Evolutionary conservation across 2,888 invertebrate species (phyloP).

Genomic region (Andrena bicolor): DNA sequence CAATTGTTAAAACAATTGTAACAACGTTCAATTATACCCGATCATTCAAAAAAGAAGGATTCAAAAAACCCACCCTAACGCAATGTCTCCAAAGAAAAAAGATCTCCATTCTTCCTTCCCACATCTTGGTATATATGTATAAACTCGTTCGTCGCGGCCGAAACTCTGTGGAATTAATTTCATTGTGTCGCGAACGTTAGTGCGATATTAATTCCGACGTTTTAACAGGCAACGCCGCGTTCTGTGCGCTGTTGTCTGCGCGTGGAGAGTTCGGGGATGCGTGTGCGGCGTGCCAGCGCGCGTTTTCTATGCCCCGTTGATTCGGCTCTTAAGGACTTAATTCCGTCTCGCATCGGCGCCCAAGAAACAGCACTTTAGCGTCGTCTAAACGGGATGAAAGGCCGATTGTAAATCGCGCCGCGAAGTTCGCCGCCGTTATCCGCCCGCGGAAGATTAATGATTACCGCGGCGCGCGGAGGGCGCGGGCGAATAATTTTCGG

Average conservation of each 20-base stretch:
- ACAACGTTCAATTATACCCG: no score
- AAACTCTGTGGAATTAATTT: slow-evolving; percentile 75
- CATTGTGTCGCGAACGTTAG: slow-evolving; percentile 68
- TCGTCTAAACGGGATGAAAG: slow-evolving; percentile 52
- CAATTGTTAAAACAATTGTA: no score
- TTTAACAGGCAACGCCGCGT: slow-evolving; percentile 43
- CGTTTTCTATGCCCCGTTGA: slow-evolving; percentile 60
- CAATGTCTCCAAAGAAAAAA: slow-evolving; percentile 44
- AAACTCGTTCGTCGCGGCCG: slow-evolving; percentile 71
- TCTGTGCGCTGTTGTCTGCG: slow-evolving; percentile 20
- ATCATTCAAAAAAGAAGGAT: not conserved
- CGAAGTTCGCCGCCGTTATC: slow-evolving; percentile 34
- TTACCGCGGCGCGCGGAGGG: slow-evolving; percentile 19
- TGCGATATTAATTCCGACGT: slow-evolving; percentile 72
- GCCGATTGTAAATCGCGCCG: slow-evolving; percentile 59
- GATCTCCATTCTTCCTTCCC: slow-evolving; percentile 51
- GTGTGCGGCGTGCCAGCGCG: slow-evolving; percentile 14
- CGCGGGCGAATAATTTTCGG: slow-evolving; percentile 44
- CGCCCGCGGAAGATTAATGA: slow-evolving; percentile 55
- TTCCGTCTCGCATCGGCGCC: slow-evolving; percentile 62
- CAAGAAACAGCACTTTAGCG: slow-evolving; percentile 49
- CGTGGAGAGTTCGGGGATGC: slow-evolving; percentile 1
- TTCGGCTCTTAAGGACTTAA: slow-evolving; percentile 69
- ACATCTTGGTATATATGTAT: slow-evolving; percentile 41
- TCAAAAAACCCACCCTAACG: not conserved